Evolutionary conservation across 2,797 vertebrate genomes (phyloP).

Genomic region (Sardinella longiceps): DNA sequence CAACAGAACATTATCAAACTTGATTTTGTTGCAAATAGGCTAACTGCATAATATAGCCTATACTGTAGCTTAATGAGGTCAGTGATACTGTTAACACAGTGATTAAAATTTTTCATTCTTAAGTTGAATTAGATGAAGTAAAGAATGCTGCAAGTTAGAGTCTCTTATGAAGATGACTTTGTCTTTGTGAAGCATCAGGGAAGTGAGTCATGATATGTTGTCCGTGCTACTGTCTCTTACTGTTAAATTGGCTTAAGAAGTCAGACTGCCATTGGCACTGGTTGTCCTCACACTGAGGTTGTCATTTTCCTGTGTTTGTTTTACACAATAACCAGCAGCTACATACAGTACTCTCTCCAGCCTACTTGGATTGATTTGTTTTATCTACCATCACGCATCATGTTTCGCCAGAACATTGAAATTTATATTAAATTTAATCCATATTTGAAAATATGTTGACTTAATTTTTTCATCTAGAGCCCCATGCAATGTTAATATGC

Average conservation of each 20-base stretch:
- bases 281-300: background rate
- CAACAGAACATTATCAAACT: background rate
- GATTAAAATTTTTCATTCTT: no score
- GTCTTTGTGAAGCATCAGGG: background rate
- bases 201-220: background rate
- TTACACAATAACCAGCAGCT: background rate
- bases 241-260: constrained; percentile 1
- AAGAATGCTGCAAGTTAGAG: no score
- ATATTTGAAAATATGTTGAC: background rate
- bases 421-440: background rate
- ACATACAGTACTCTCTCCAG: background rate
- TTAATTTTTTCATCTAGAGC: background rate
- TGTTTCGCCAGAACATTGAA: background rate
- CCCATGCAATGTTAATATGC: background rate
- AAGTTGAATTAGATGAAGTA: no score
- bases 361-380: background rate
- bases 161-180: background rate
- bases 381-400: no score
- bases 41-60: background rate
- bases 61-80: background rate
- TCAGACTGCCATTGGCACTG: background rate
- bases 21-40: background rate
- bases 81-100: no score
- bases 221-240: background rate
- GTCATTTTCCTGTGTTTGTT: constrained; percentile 1